A percentile compares a stretch with the other conserved stretches of the same genome.
Evolutionary conservation across 2,113 vertebrate species (phyloP).

Genomic region (Aleadryas rufinucha): DNA sequence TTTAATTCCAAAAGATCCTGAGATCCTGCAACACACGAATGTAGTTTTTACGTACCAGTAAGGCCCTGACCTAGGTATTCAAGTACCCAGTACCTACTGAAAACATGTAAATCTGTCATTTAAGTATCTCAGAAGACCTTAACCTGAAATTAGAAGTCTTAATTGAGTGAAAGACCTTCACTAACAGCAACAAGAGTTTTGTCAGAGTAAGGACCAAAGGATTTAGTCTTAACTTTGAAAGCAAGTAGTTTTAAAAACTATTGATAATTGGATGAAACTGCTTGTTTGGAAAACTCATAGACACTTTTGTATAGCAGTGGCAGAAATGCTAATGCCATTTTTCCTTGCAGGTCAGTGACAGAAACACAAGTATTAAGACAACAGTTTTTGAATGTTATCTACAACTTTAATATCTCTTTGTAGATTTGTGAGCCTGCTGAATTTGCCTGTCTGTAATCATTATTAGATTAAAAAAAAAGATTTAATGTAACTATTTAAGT

Average conservation of each 20-base stretch:
- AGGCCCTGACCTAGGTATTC: not conserved
- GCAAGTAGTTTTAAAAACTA: not conserved
- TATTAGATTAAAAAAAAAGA: slow-evolving; percentile 15
- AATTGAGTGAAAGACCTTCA: not conserved
- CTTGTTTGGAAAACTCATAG: not conserved
- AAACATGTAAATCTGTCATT: not conserved
- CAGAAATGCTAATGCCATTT: not conserved
- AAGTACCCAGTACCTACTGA: not conserved
- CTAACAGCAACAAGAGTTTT: not conserved
- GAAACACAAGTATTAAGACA: not conserved
- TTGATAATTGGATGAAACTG: not conserved
- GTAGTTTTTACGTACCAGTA: not conserved
- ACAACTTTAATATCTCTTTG: not conserved
- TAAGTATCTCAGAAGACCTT: not conserved
- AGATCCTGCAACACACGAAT: not conserved
- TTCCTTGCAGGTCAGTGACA: not conserved
- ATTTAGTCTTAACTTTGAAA: not conserved
- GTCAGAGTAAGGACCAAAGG: not conserved
- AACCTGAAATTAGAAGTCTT: not conserved
- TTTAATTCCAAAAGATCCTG: not conserved
- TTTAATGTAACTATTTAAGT: slow-evolving; percentile 39
- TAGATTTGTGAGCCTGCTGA: slow-evolving; percentile 31
- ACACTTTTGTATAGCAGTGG: not conserved
- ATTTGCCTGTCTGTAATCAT: slow-evolving; percentile 47
- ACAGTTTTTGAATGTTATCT: not conserved